Base-by-base conservation (phyloP, 2,888 invertebrate species). In the Oxyscelio sp. region DNA sequence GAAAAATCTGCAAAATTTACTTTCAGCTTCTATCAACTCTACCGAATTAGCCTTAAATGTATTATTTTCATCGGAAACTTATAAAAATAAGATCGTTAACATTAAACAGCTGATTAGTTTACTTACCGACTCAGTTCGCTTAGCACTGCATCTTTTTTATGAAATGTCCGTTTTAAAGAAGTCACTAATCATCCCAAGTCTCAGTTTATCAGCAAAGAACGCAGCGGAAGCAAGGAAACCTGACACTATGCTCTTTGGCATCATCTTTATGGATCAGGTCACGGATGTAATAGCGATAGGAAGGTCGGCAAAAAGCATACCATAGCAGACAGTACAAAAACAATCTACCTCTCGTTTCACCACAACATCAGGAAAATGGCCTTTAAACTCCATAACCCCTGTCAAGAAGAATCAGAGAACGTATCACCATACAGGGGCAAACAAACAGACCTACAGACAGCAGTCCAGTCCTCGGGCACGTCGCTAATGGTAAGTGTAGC, bases 371-470 rank as follows among this genome's bases (percentile, higher is more conserved):
- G 11, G 5, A 0, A 34, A 34, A 9, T 19, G n/a, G n/a, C 38
- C 19, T 19, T 19, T 8, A 58, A 58, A 58, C 58, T 58, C 38
- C 58, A 58, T 1, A 31, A 22, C 58, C 38, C 58, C 58, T 58
- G 58, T 21, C 58, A 34, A 34, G 21, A 58, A 58, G 21, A 40
- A 9, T n/a, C 8, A 4, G 13, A 19, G n/a, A 21, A 2, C 5
- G 21, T 19, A 34, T 21, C 58, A 21, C 3, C 17, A 19, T 38
- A 21, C 58, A 58, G 58, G 38, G 58, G 58, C 58, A 24, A 24
- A 61, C 9, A 61, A 21, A 58, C 2, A 0, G 1, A n/a, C 38
- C 58, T 21, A 34, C 27, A 27, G 4, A 27, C 27, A 11, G 38
- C 48, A 48, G 48, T 11, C 48, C 48, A n/a, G n/a, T 48, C 48